These are phyloP conservation scores for Notarius quadriscutis DNA, from an alignment of 2,113 vertebrate genomes.

Conservation along the genomic window DNA sequence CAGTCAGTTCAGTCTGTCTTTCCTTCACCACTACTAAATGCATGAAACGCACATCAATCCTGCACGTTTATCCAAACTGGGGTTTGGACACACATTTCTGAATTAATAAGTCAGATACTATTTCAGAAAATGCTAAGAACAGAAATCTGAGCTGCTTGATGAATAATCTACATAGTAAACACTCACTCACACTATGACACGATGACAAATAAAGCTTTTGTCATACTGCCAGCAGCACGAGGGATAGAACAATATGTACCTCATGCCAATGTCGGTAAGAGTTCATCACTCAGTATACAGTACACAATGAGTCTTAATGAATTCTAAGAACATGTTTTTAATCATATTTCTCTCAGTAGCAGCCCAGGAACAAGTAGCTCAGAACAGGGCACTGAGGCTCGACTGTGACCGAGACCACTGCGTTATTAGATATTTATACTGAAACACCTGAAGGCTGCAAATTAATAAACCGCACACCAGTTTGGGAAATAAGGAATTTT, in stretches of 20 bases:
- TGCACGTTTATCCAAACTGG: neutral
- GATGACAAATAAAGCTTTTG: neutral
- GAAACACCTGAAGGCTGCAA: neutral
- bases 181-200: neutral
- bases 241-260: neutral
- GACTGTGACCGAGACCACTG: neutral
- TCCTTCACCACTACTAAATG: constrained; percentile 55
- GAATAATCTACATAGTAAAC: neutral
- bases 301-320: neutral
- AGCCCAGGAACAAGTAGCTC: neutral
- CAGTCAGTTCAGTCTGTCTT: constrained; percentile 66
- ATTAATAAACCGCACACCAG: neutral
- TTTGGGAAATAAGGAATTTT: too few species aligned
- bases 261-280: neutral
- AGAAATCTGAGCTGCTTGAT: neutral
- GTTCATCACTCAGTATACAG: neutral
- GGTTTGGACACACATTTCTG: neutral
- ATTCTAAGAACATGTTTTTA: neutral
- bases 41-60: neutral
- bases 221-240: neutral
- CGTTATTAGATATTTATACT: neutral
- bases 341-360: neutral
- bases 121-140: neutral
- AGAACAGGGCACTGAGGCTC: neutral
- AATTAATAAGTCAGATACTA: neutral